phyloP scores from a whole-genome alignment of 2,888 invertebrate species.

The Drosophila macrospina region DNA sequence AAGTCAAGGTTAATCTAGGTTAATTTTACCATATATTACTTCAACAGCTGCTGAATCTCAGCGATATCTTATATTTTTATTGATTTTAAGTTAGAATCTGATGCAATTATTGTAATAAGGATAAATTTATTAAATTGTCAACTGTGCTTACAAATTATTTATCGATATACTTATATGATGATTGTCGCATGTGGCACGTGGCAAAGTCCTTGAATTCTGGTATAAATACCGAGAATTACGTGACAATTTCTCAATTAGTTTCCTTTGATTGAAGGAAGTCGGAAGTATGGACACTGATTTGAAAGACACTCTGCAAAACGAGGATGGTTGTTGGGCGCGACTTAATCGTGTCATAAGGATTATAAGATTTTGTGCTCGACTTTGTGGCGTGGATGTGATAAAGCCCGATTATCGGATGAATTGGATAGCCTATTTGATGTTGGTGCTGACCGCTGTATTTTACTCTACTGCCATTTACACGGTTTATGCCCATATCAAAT shows the following conservation, averaged over 20 bases:
- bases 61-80: background rate
- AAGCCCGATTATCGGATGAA: conserved; percentile 23
- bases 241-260: conserved; percentile 3
- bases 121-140: too few relatives aligned
- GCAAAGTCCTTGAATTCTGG: background rate
- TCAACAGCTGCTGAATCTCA: conserved; percentile 15
- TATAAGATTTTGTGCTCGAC: background rate
- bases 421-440: conserved; percentile 24
- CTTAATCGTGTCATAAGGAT: conserved; percentile 21
- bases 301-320: background rate
- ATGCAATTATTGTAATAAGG: too few relatives aligned
- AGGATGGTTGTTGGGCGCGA: background rate
- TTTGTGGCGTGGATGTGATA: conserved; percentile 43
- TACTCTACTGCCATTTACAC: conserved; percentile 55
- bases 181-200: too few relatives aligned
- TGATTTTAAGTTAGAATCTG: too few relatives aligned
- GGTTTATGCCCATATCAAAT: conserved; percentile 36
- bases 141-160: too few relatives aligned
- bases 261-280: background rate
- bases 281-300: background rate
- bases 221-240: conserved; percentile 15
- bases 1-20: too few relatives aligned
- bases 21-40: too few relatives aligned
- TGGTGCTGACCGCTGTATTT: conserved; percentile 10
- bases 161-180: too few relatives aligned